Base-by-base conservation (phyloP, 2,888 invertebrate species). In the Pandemis corylana region DNA sequence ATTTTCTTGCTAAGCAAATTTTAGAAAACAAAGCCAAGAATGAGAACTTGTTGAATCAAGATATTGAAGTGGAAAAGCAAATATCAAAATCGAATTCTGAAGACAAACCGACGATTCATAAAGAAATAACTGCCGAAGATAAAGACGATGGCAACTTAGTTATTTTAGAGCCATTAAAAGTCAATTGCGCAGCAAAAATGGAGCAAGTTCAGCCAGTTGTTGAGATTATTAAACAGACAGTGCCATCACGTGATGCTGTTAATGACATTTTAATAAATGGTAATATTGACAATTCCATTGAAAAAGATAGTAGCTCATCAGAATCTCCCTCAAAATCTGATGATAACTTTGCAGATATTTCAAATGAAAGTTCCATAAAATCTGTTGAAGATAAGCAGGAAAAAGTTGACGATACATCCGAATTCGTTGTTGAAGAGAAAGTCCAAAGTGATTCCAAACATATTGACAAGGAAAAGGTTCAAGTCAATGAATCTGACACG, bases 261-360 rank as follows among this genome's bases (percentile, higher is more conserved):
- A 62, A 63, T n/a, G 44, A 62, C 13, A 7, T 13, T 12, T 10
- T 28, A 20, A 15, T 66, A 1, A 42, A 70, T 20, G 28, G 61
- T 6, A 64, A 42, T 0, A 64, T 59, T 56, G 36, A 65, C 15
- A 72, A 72, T 10, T 13, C 62, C 9, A 78, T 78, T 65, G 85
- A 85, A 68, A 87, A 84, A 78, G 82, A 83, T 53, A 82, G 78
- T 63, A 78, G 79, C 71, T 79, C 83, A 15, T 79, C 81, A 28
- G 87, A 84, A 78, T 92, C 91, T 46, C 89, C 90, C 15, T 83
- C 83, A 4, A 90, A 90, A 81, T 90, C 93, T 10, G 92, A 93
- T 74, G 90, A 93, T 65, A 90, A 93, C 69, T 90, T 92, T 76
- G 92, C 85, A 65, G 91, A 93, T 77, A 81, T 90, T 41, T 93